phyloP scores from a whole-genome alignment of 37 sponge, comb jelly and placozoan genomes.

The Aphrocallistes beatrix region DNA sequence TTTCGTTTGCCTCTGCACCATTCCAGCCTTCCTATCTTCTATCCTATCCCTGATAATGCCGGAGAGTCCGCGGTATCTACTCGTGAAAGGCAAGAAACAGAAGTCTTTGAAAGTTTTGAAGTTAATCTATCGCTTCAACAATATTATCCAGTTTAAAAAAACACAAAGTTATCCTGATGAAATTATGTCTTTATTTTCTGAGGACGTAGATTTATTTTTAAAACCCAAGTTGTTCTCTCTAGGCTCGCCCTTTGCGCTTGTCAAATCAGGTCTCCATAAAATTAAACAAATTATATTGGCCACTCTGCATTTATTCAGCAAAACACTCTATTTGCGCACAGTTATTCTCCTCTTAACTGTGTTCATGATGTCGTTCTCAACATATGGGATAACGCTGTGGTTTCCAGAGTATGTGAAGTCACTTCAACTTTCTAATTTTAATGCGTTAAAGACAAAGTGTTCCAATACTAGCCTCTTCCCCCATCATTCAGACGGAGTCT shows the following conservation, averaged over 20 bases:
- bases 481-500: not conserved
- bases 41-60: constrained; percentile 41
- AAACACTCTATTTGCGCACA: not conserved
- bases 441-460: not conserved
- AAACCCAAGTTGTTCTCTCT: no score
- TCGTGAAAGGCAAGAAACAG: not conserved
- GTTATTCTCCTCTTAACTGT: not conserved
- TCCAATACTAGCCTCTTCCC: not conserved
- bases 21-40: constrained; percentile 54
- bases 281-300: not conserved
- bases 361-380: not conserved
- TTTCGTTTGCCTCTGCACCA: constrained; percentile 54
- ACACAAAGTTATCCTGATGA: not conserved
- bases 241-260: no score
- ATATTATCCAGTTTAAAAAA: not conserved
- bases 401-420: constrained; percentile 80
- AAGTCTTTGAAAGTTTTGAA: not conserved
- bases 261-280: not conserved
- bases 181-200: not conserved
- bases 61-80: constrained; percentile 63
- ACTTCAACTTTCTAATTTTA: constrained; percentile 5
- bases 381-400: constrained; percentile 84
- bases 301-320: not conserved
- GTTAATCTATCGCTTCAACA: not conserved
- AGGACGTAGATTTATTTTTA: not conserved